phyloP scores from a whole-genome alignment of 2,113 vertebrate genomes.

The Balaeniceps rex region DNA sequence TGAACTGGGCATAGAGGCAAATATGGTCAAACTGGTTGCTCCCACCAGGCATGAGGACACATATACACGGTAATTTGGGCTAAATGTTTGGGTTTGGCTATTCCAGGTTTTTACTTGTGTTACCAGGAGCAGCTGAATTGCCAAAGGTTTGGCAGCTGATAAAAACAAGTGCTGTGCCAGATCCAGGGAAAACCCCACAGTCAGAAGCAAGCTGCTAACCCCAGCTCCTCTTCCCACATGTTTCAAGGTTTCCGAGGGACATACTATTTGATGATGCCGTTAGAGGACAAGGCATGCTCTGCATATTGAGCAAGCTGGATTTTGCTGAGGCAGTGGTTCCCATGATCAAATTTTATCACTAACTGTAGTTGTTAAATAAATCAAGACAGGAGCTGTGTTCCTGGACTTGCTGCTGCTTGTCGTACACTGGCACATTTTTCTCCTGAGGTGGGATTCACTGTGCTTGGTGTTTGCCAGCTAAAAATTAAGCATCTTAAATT shows the following conservation, averaged over 20 bases:
- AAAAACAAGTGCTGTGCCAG: background rate
- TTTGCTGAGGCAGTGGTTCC: conserved; percentile 57
- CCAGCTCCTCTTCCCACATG: background rate
- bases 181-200: background rate
- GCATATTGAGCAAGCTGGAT: background rate
- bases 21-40: background rate
- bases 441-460: conserved; percentile 34
- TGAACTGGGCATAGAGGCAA: background rate
- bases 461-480: background rate
- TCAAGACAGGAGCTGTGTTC: background rate
- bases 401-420: conserved; percentile 33
- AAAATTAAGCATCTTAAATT: background rate
- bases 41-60: background rate
- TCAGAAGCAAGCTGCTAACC: background rate
- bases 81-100: background rate
- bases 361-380: background rate
- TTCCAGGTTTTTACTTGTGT: background rate
- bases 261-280: background rate
- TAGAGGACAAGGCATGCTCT: background rate
- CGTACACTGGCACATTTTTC: background rate
- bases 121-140: conserved; percentile 3
- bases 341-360: conserved; percentile 14
- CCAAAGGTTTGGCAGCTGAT: background rate
- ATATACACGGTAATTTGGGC: background rate
- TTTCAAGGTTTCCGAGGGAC: background rate